phyloP scores from a whole-genome alignment of 64 coral and sea anemone species.

The Stylophora pistillata region DNA sequence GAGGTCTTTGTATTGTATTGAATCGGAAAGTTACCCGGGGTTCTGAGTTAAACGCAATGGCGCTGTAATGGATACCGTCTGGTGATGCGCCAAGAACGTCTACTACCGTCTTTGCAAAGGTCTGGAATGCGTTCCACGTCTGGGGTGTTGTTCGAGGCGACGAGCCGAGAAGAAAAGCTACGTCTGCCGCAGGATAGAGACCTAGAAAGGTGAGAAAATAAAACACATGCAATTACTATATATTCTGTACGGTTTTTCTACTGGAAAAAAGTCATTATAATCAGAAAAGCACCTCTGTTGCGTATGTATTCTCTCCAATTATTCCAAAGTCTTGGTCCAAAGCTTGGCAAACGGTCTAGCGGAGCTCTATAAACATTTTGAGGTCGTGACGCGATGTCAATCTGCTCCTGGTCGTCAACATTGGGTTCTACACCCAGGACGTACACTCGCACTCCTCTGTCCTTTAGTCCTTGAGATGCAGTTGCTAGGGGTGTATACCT shows the following conservation, averaged over 20 bases:
- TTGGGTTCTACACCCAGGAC: conserved; percentile 47
- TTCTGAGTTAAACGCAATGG: conserved; percentile 42
- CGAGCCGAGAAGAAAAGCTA: conserved; percentile 56
- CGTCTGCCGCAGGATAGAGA: conserved; percentile 53
- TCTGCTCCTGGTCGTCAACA: conserved; percentile 28
- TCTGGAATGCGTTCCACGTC: conserved; percentile 53
- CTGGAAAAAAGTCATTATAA: not conserved
- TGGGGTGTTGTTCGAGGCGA: conserved; percentile 38
- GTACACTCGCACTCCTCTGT: conserved; percentile 40
- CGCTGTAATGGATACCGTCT: conserved; percentile 54
- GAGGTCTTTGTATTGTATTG: conserved; percentile 30
- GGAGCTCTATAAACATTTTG: conserved; percentile 49
- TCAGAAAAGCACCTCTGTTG: not conserved
- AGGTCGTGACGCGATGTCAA: conserved; percentile 52
- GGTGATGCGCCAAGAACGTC: conserved; percentile 30
- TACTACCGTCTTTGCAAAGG: conserved; percentile 55
- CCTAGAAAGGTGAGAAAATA: not conserved
- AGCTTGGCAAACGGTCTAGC: conserved; percentile 13
- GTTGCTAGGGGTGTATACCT: conserved; percentile 19
- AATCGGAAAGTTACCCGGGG: conserved; percentile 54
- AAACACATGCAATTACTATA: too few species aligned
- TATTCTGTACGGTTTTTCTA: not conserved
- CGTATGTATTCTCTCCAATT: conserved; percentile 46
- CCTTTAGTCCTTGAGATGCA: conserved; percentile 19
- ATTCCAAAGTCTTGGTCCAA: conserved; percentile 33